A percentile compares a stretch with the other conserved stretches of the same genome.
Evolutionary conservation across 64 coral and sea anemone genomes (phyloP).

Genomic region (Pachyseris speciosa): DNA sequence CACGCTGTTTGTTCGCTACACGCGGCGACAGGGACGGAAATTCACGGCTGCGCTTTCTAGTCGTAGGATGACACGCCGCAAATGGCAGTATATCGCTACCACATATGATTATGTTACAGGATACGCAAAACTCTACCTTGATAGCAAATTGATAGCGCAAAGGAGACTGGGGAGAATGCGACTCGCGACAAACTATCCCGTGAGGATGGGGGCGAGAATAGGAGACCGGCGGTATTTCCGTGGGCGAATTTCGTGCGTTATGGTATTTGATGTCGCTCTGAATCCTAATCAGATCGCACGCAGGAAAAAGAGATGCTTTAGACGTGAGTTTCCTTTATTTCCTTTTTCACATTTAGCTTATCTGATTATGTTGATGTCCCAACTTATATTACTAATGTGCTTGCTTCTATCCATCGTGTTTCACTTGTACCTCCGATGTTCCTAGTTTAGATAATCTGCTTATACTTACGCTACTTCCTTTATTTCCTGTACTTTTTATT

Average conservation of each 20-base stretch:
- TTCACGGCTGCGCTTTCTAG: conserved; percentile 24
- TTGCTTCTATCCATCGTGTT: no score
- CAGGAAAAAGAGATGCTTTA: conserved; percentile 56
- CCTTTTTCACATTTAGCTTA: no score
- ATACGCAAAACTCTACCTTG: conserved; percentile 65
- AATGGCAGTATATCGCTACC: conserved; percentile 82
- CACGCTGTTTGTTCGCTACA: conserved; percentile 51
- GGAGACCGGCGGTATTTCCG: conserved; percentile 61
- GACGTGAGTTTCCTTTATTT: neutral
- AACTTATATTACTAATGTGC: no score
- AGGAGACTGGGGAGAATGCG: conserved; percentile 63
- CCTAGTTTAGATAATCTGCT: no score
- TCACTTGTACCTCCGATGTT: neutral
- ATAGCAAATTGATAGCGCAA: conserved; percentile 65
- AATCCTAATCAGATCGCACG: conserved; percentile 50
- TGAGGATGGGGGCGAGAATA: conserved; percentile 50
- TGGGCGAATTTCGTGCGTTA: conserved; percentile 78
- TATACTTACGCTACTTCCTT: no score
- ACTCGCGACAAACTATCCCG: conserved; percentile 64
- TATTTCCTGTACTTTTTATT: no score
- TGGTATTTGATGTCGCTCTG: conserved; percentile 84
- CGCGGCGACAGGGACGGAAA: conserved; percentile 32
- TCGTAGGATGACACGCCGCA: conserved; percentile 31
- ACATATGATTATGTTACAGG: conserved; percentile 75
- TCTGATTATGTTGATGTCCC: no score